Percentiles rank a stretch among this genome's conserved stretches.
phyloP scores from a whole-genome alignment of 2,797 vertebrate species.

The Parauchenoglanis ngamensis region DNA sequence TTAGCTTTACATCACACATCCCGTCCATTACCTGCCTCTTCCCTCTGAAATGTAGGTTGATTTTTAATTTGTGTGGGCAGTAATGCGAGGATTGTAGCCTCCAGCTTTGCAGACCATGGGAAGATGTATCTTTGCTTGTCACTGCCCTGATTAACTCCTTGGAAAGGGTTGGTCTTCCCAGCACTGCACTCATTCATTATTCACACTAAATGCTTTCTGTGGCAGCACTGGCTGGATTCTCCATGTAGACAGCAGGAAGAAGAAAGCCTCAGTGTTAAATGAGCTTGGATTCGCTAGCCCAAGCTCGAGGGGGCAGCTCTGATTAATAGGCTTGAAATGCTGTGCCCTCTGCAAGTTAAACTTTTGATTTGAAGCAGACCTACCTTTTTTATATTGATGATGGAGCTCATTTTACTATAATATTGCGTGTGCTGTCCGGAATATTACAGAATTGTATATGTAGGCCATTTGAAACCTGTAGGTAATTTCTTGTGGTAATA shows the following conservation, averaged over 20 bases:
- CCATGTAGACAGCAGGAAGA: constrained; percentile 31
- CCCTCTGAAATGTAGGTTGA: constrained; percentile 25
- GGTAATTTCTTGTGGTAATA: not conserved
- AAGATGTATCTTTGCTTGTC: constrained; percentile 20
- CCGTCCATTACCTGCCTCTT: not conserved
- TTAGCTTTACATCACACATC: constrained; percentile 1
- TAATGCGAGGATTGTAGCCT: constrained; percentile 6
- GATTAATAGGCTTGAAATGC: constrained; percentile 15
- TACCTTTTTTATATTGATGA: not conserved
- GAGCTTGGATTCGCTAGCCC: not conserved
- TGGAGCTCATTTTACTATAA: too few species aligned
- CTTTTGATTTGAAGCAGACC: constrained; percentile 1
- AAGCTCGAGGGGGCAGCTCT: not conserved
- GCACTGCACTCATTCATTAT: constrained; percentile 60
- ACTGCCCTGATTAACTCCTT: constrained; percentile 52
- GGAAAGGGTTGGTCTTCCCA: constrained; percentile 45
- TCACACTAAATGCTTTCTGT: constrained; percentile 60
- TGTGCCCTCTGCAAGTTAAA: not conserved
- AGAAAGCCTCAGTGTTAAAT: constrained; percentile 24
- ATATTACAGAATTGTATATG: not conserved
- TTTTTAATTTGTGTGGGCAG: constrained; percentile 41
- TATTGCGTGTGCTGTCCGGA: not conserved
- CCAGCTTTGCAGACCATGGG: constrained; percentile 9
- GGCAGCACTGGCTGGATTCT: constrained; percentile 34
- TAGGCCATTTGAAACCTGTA: not conserved